Evolutionary conservation across 2,113 vertebrate species (phyloP).

Genomic region (Chaetops frenatus): DNA sequence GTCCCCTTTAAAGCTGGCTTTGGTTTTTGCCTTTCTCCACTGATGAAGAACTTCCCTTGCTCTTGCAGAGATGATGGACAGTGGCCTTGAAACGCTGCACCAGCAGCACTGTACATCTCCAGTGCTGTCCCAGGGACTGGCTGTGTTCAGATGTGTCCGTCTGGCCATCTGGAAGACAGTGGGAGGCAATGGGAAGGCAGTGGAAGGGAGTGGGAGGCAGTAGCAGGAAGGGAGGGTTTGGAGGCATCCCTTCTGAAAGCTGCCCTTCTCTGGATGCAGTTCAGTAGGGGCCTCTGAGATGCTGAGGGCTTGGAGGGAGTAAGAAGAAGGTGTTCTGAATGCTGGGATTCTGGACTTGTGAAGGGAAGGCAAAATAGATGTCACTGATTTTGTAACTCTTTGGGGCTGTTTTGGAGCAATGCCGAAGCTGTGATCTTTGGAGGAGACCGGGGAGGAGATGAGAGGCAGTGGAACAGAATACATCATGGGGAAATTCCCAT

Average conservation of each 20-base stretch:
- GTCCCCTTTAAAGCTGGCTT: background rate
- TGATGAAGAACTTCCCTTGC: background rate
- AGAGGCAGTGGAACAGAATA: background rate
- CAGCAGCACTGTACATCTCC: no score
- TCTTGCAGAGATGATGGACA: background rate
- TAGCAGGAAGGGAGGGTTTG: background rate
- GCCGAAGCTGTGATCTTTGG: fast-evolving
- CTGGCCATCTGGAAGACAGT: background rate
- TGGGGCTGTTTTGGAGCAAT: fast-evolving
- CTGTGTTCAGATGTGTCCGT: background rate
- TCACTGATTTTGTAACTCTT: background rate
- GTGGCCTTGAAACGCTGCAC: background rate
- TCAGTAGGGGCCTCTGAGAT: background rate
- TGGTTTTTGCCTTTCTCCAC: background rate
- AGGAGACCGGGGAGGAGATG: background rate
- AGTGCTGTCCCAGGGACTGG: background rate
- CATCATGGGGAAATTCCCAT: background rate
- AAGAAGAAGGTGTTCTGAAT: background rate
- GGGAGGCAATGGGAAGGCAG: background rate
- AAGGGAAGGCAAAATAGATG: background rate
- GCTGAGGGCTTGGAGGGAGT: background rate
- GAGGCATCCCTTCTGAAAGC: background rate
- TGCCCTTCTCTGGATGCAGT: background rate
- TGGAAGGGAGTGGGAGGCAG: background rate
- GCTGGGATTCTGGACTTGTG: background rate